Evolutionary conservation across 1,140 invertebrate genomes (phyloP).

Genomic region (Lamellibrachia luymesi): DNA sequence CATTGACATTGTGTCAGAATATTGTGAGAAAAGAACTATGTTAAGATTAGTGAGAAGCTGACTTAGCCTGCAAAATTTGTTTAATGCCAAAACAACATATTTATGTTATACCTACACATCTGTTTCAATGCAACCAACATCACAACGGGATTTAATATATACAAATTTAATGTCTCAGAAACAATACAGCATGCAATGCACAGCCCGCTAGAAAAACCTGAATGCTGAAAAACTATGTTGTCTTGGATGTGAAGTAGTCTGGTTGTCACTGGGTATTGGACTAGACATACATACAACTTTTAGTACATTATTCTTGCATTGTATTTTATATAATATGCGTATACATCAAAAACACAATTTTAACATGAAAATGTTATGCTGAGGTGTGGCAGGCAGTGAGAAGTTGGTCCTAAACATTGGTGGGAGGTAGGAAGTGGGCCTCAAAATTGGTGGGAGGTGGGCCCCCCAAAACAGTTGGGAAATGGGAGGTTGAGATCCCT

Average conservation of each 20-base stretch:
- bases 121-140: background rate
- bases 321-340: background rate
- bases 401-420: too few species aligned
- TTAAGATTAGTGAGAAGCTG: too few species aligned
- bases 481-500: too few species aligned
- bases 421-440: too few species aligned
- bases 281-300: background rate
- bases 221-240: background rate
- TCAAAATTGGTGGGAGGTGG: too few species aligned
- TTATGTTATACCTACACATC: background rate
- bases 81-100: background rate
- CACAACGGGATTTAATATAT: background rate
- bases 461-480: too few species aligned
- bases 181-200: background rate
- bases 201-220: background rate
- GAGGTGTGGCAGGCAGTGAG: too few species aligned
- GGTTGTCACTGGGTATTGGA: background rate
- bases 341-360: background rate
- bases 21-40: too few species aligned
- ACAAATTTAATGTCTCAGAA: slow-evolving; percentile 5
- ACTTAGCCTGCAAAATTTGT: background rate
- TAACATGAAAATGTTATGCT: background rate
- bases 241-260: background rate
- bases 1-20: too few species aligned
- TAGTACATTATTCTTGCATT: background rate